Conservation (phyloP, 2,888 invertebrate species). For the Amaurobius ferox region DNA sequence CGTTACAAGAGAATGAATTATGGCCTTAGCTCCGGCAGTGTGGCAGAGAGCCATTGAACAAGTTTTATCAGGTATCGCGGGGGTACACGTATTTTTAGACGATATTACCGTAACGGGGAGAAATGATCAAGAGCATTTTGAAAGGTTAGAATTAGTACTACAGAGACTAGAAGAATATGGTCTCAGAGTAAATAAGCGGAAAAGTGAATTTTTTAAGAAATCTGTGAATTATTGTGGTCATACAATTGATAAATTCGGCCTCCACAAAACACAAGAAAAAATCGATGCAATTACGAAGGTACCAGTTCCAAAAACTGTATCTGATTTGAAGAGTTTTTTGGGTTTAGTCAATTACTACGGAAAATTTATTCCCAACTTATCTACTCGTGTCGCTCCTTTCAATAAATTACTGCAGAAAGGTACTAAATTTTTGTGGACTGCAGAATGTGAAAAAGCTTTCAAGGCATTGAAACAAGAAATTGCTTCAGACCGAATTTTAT, state of each 20-base stretch:
- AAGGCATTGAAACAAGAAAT: slow-evolving; percentile 39
- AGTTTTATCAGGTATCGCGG: background rate
- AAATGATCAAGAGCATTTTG: slow-evolving; percentile 38
- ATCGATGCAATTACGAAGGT: slow-evolving; percentile 43
- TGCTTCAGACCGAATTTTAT: slow-evolving; percentile 68
- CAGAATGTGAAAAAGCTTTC: slow-evolving; percentile 41
- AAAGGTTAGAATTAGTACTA: slow-evolving; percentile 30
- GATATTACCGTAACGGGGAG: slow-evolving; percentile 26
- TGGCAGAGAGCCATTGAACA: slow-evolving; percentile 7
- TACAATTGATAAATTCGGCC: slow-evolving; percentile 43
- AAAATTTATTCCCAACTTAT: slow-evolving; percentile 48
- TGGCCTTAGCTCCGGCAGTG: slow-evolving; percentile 41
- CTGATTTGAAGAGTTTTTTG: slow-evolving; percentile 46
- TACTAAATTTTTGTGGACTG: slow-evolving; percentile 42
- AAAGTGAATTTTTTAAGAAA: slow-evolving; percentile 32
- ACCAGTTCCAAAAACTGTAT: slow-evolving; percentile 46
- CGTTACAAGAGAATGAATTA: no score
- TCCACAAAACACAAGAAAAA: slow-evolving; percentile 48
- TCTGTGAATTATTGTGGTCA: slow-evolving; percentile 38
- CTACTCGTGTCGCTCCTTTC: slow-evolving; percentile 38
- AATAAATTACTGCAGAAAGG: slow-evolving; percentile 40
- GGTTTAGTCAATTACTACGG: slow-evolving; percentile 46
- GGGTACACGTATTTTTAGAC: slow-evolving; percentile 29
- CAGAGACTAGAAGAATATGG: slow-evolving; percentile 19
- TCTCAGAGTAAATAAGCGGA: slow-evolving; percentile 22